Percentiles rank a stretch among this genome's conserved stretches.
Conservation (phyloP, 2,888 invertebrate genomes). For the Drosophila emarginata region DNA sequence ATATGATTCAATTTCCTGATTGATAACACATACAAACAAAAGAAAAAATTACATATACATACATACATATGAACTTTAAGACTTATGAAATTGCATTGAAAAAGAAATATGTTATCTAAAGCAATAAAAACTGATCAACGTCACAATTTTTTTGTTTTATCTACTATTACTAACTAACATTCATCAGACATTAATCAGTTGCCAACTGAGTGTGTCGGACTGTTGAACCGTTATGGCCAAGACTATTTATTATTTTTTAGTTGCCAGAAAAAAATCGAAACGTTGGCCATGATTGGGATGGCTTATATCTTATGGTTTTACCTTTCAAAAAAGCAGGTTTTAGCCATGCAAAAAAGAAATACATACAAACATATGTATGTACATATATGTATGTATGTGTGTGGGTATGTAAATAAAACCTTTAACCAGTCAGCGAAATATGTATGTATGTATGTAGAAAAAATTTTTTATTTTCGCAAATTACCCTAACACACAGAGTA, state of each 20-base stretch:
- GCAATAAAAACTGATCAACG: not conserved
- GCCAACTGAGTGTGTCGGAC: not conserved
- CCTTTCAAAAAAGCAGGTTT: not conserved
- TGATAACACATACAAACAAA: not conserved
- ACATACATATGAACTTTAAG: not conserved
- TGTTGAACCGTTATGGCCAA: not conserved
- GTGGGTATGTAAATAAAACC: not conserved
- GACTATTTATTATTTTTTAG: no score
- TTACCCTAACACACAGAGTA: not conserved
- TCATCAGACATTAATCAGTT: not conserved
- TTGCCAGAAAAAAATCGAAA: conserved; percentile 2
- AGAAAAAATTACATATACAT: no score
- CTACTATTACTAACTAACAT: conserved; percentile 3
- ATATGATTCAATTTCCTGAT: conserved; percentile 6
- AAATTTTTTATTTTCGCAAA: not conserved
- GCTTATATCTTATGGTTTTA: not conserved
- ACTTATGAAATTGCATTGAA: conserved; percentile 4
- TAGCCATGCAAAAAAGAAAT: not conserved
- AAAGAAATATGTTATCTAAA: not conserved
- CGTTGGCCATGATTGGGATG: not conserved
- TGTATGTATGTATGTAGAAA: conserved; percentile 2
- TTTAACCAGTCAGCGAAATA: conserved; percentile 1
- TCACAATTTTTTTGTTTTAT: not conserved
- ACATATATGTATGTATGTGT: not conserved
- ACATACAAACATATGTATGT: not conserved